Evolutionary conservation across 2,113 vertebrate species (phyloP), one percentile per base, ranked within the genome.

Genomic region (Lepisosteus oculatus): DNA sequence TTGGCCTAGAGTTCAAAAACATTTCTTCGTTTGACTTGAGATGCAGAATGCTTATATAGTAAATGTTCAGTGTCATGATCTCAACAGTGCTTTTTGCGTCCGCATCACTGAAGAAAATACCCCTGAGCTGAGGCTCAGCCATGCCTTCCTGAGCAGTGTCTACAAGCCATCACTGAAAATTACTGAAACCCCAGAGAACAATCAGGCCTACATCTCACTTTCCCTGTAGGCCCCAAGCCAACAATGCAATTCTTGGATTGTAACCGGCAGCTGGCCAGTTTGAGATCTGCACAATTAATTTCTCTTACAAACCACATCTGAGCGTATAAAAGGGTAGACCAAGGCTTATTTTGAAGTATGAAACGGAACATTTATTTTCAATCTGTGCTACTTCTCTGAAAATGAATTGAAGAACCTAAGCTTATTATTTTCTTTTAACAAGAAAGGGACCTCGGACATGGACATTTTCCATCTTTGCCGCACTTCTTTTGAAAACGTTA

Each of bases 361-460:
- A 76, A 79, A 78, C 74, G 74, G 76, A 79, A 75, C 57, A 45
- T 70, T 79, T 79, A 76, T 78, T 80, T 81, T 78, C 74, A 79
- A 69, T 75, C 72, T 61, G 47, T 64, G 71, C 76, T 65, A 71
- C 72, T 70, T 64, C 79, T 74, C 65, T 72, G 62, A 82, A 86
- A 87, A 86, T 89, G 86, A 89, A 91, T 84, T 87, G 84, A 87
- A 80, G 77, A 75, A 86, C 77, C 76, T 87, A 86, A 89, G 89
- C 89, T 88, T 89, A 88, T 90, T 91, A 89, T 89, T 87, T 85
- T 77, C 86, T 79, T 77, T 81, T 47, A 78, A 79, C 77, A 84
- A 87, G 84, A 79, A 78, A 67, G 69, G 76, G 83, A 87, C 79
- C 79, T 85, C 84, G 82, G 83, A 79, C 78, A 86, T 80, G 84